Conservation (phyloP, 2,113 vertebrate genomes). For the Gopherus flavomarginatus region DNA sequence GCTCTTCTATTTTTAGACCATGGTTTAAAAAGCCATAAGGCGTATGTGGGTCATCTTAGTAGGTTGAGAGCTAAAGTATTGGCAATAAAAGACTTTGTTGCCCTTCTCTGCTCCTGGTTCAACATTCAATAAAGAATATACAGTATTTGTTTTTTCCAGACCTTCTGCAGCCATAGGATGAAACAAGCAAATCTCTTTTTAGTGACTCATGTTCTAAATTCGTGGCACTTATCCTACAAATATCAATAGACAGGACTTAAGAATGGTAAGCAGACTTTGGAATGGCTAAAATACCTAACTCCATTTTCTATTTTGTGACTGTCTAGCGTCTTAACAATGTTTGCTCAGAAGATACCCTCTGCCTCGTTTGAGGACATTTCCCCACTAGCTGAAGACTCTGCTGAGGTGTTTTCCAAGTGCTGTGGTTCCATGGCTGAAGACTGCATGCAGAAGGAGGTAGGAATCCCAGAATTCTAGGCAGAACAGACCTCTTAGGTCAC, state of each 20-base stretch:
- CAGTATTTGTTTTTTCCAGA: background rate
- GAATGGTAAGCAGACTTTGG: too few species aligned
- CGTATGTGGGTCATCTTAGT: background rate
- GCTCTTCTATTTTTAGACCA: background rate
- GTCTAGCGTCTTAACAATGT: slow-evolving; percentile 72
- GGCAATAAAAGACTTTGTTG: background rate
- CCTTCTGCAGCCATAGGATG: background rate
- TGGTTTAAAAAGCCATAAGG: background rate
- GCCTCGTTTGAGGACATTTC: slow-evolving; percentile 72
- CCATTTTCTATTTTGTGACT: background rate
- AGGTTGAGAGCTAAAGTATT: background rate
- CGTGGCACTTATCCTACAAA: background rate
- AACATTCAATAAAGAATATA: background rate
- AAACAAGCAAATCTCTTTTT: background rate
- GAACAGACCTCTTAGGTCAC: background rate
- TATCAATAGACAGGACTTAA: background rate
- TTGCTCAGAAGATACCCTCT: slow-evolving; percentile 73
- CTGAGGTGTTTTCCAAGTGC: slow-evolving; percentile 68
- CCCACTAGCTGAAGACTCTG: slow-evolving; percentile 61
- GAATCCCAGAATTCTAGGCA: rapidly evolving
- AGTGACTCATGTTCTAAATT: background rate
- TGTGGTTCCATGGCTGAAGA: slow-evolving; percentile 69
- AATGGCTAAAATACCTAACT: background rate
- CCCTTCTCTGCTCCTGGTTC: background rate
- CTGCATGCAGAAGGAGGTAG: slow-evolving; percentile 77